Percentiles rank a stretch among this genome's conserved stretches.
Conservation (phyloP, 2,797 vertebrate genomes). For the Halcyon leucocephala region DNA sequence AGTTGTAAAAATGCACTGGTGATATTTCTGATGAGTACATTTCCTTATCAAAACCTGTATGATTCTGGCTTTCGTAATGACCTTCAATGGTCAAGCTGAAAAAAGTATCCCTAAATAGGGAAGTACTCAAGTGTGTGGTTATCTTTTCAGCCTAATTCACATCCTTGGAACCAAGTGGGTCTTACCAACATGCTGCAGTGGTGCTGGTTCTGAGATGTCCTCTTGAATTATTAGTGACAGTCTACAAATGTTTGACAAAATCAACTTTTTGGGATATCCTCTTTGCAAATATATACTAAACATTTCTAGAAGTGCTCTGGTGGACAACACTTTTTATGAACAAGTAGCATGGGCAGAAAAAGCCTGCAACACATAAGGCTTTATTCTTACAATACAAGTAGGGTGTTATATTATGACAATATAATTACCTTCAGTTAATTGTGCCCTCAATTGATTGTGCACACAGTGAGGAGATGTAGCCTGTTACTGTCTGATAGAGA, state of each 20-base stretch:
- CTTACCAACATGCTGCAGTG: background rate
- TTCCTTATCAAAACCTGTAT: background rate
- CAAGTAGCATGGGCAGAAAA: background rate
- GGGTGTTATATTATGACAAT: background rate
- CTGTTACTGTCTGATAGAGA: background rate
- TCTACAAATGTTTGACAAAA: background rate
- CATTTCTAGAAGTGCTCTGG: background rate
- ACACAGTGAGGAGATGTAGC: background rate
- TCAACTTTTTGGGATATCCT: background rate
- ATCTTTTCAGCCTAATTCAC: background rate
- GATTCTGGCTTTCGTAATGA: background rate
- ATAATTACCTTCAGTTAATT: background rate
- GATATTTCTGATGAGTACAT: background rate
- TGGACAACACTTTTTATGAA: background rate
- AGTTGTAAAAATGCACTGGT: background rate
- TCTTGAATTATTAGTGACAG: rapidly evolving
- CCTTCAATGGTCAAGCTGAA: background rate
- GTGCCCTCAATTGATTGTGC: background rate
- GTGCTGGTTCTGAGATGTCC: background rate
- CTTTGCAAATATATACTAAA: background rate
- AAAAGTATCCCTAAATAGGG: background rate
- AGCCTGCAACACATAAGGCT: rapidly evolving
- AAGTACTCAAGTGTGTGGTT: background rate
- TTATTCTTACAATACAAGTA: background rate
- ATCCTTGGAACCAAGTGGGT: background rate